Evolutionary conservation across 2,113 vertebrate species (phyloP), one percentile per base, ranked within the genome.

Genomic region (mouse (Mus musculus)): DNA sequence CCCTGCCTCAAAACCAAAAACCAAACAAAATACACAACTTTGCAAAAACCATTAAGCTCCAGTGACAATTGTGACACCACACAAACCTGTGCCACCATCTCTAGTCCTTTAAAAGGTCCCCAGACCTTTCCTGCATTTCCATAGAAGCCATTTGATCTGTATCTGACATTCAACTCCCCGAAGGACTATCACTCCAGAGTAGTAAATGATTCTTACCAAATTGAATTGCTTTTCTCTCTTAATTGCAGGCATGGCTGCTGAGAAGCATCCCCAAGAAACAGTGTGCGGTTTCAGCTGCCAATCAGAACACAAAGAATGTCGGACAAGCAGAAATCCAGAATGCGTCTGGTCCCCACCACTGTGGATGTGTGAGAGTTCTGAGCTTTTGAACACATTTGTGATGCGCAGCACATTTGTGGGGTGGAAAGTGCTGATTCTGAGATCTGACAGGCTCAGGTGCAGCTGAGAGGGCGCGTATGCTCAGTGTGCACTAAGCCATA

Each of bases 301-400:
- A 28, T 94, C 52, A 85, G 26, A 75, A 69, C 20, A 59, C 67
- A 24, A n/a, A 56, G 67, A 46, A 87, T 95, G 95, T 82, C 42
- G 84, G 72, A 20, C 80, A 88, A 61, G 12, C 52, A 89, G 75
- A 94, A 95, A 39, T 13, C 42, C 39, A 71, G 17, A 75, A 20
- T 36, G 22, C 61, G 46, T 49, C 56, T 93, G 52, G 72, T 17
- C 81, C 36, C 76, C 26, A 82, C 5, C 12, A 77, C 7, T 8
- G 24, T 4, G 16, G 13, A 24, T 20, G 7, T 28, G 8, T 49
- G 59, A 49, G 26, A 49, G 26, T 30, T 42, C 76, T 84, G 71
- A 95, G n/a, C 65, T 85, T 93, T 86, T 76, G 52, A 95, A 86
- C 67, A 78, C 56, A 49, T 42, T 77, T 95, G 82, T 84, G 61